Evolutionary conservation across 2,888 invertebrate species (phyloP).

Genomic region (Ochlodes sylvanus): DNA sequence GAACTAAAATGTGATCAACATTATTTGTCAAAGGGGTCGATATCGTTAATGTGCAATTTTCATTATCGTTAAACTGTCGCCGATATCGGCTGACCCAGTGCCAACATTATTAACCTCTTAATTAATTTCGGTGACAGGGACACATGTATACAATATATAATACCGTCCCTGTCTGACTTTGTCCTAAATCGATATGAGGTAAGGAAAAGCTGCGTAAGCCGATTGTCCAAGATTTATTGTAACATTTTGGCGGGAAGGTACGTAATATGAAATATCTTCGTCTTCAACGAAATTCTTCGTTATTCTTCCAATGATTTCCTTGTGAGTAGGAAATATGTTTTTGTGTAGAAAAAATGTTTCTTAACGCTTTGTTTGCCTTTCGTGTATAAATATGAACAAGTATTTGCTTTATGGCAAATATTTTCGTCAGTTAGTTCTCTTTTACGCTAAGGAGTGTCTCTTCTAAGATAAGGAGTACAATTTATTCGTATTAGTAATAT

Average conservation of each 20-base stretch:
- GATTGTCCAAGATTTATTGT: constrained; percentile 36
- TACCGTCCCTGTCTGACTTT: constrained; percentile 29
- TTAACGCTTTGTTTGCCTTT: not conserved
- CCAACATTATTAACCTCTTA: constrained; percentile 43
- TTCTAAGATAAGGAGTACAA: too few species aligned
- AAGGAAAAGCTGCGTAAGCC: constrained; percentile 34
- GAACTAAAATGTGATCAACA: constrained; percentile 32
- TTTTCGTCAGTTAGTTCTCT: too few species aligned
- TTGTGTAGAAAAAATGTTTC: constrained; percentile 3
- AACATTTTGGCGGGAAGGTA: constrained; percentile 30
- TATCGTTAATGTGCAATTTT: constrained; percentile 38
- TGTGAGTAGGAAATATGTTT: constrained; percentile 7
- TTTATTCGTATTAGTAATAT: too few species aligned
- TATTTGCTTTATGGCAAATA: not conserved
- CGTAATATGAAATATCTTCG: constrained; percentile 31
- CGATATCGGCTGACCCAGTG: constrained; percentile 43
- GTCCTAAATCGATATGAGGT: constrained; percentile 31
- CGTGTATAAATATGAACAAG: not conserved
- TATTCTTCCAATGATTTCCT: not conserved
- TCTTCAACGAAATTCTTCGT: constrained; percentile 12
- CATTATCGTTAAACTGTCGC: constrained; percentile 34
- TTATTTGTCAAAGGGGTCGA: constrained; percentile 35
- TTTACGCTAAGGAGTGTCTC: too few species aligned
- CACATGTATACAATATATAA: constrained; percentile 14
- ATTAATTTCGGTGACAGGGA: constrained; percentile 43